Base-by-base conservation (phyloP, 2,113 vertebrate species). In the Lichenostomus cassidix region DNA sequence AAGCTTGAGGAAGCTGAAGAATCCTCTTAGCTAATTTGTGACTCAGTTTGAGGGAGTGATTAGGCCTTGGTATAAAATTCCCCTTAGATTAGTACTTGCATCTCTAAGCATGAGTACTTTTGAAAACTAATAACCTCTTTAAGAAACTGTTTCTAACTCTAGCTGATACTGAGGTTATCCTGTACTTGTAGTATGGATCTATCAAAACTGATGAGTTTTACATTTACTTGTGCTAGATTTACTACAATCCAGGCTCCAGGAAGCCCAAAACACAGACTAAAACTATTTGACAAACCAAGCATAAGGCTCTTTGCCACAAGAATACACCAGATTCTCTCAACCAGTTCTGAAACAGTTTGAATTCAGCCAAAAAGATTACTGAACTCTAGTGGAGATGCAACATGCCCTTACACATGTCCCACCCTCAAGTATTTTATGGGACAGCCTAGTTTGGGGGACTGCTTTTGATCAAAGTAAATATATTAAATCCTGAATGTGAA, bases 1-100 rank as follows among this genome's bases (percentile, higher is more conserved):
- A 89, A 89, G 49, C n/a, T 47, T n/a, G 39, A 94, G 35, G 69
- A 94, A 93, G n/a, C 22, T 76, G 55, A 22, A 87, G n/a, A 94
- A 94, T 58, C 68, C 79, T 41, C 47, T 59, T 37, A 83, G 41
- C 44, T 88, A 42, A 83, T 74, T 35, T 83, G 37, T 90, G 64
- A 83, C 79, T 90, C 88, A 83, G 63, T 83, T 5, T 85, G 67
- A 83, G 41, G 47, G 59, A 70, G 27, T 41, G 29, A 87, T 90
- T 83, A 90, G 47, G n/a, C 35, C 33, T 27, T 41, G 21, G n/a
- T 73, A 71, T 65, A 50, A 90, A 96, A 95, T 39, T 90, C 44
- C 56, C 60, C 62, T 37, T 56, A 42, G 47, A 92, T 70, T 60
- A 77, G 31, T 74, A 89, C 58, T 60, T 39, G n/a, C 37, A 86